Percentiles rank a stretch among this genome's conserved stretches.
phyloP scores from a whole-genome alignment of 2,113 vertebrate genomes.

The Scopus umbretta region DNA sequence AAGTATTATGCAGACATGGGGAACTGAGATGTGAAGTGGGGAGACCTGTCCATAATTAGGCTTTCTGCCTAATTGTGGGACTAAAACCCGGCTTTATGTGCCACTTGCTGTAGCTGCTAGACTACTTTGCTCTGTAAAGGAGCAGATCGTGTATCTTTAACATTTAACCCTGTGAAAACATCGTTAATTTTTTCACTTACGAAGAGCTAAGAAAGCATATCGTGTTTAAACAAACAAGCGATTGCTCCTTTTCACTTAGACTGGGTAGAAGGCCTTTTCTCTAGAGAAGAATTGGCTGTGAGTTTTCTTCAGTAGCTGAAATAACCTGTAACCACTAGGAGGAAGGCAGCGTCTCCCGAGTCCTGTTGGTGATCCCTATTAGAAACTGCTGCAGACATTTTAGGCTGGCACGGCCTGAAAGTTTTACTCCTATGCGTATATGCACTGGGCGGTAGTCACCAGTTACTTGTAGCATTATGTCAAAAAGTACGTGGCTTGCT shows the following conservation, averaged over 20 bases:
- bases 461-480: background rate
- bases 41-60: accelerated
- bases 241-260: background rate
- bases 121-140: background rate
- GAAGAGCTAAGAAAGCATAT: background rate
- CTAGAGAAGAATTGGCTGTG: background rate
- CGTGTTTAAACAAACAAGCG: background rate
- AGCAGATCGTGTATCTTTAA: accelerated
- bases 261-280: background rate
- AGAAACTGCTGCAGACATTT: background rate
- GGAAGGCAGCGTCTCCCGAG: background rate
- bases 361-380: background rate
- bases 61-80: no score
- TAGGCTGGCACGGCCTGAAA: background rate
- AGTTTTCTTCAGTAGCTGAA: background rate
- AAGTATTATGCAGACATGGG: background rate
- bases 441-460: background rate
- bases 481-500: background rate
- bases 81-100: background rate
- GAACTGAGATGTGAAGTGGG: background rate
- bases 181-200: background rate
- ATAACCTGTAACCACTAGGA: background rate
- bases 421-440: background rate
- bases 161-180: background rate
- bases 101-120: background rate